Base-by-base conservation (phyloP, 1,140 invertebrate species). In the Trypoxylus dichotomus region DNA sequence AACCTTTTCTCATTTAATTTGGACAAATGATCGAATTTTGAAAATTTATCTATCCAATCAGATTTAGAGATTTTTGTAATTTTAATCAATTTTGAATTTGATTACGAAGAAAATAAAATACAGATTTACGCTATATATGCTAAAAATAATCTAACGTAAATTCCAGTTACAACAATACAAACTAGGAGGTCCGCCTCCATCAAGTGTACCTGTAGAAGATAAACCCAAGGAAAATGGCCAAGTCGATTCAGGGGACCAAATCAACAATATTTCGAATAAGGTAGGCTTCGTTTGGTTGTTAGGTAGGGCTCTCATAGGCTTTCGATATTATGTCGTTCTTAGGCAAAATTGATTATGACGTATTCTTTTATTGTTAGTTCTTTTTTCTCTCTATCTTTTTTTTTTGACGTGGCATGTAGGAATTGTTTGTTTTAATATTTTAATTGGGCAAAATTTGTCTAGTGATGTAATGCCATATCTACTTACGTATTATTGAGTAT, bases 161-260 rank as follows among this genome's bases (percentile, higher is more conserved):
- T 75, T 47, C 82, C 84, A 94, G 93, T 90, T 95, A 82, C 93
- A 94, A 86, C 93, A 95, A 87, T 92, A 92, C 85, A 94, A 94
- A 89, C 85, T 90, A 79, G 91, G 91, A 80, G 90, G 91, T 80
- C 87, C 90, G 83, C 87, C 90, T 83, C 85, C 87, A 77, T 83
- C 87, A 75, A 89, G 89, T 83, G 85, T 85, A 82, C 86, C 85
- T 82, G 87, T 86, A 86, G 88, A 82, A 81, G 87, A 91, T 87
- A 89, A 92, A 89, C 91, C 90, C 73, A 93, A 93, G 84, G 92
- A 94, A 86, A 94, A 94, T 84, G 92, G 92, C 78, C 91, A 92
- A 76, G 84, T 89, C 41, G 90, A 88, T 76, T 90, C 81, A 85
- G 90, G 85, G 86, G 85, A 83, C 83, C 87, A 88, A 81, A 79